phyloP scores from a whole-genome alignment of 2,113 vertebrate species.

The Salvator merianae region DNA sequence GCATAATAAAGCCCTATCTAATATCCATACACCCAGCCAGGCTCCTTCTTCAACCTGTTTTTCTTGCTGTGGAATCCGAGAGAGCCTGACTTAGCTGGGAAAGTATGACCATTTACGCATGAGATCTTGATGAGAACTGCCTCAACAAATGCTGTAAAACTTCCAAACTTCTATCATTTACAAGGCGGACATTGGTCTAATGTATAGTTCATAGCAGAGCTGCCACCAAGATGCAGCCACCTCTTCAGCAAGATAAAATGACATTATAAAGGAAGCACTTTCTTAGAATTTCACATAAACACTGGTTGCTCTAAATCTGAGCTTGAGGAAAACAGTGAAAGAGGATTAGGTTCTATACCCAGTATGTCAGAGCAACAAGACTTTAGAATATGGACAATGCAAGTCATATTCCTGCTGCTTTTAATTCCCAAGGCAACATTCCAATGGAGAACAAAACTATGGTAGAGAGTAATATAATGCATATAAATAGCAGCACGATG shows the following conservation, averaged over 20 bases:
- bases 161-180: conserved; percentile 44
- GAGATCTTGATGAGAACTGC: conserved; percentile 53
- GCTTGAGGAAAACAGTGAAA: no score
- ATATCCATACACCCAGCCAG: conserved; percentile 58
- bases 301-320: background rate
- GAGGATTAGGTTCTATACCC: no score
- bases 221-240: conserved; percentile 29
- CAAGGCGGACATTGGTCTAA: conserved; percentile 43
- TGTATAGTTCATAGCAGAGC: conserved; percentile 11
- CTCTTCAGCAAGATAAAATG: background rate
- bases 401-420: no score
- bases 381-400: no score
- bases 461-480: no score
- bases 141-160: conserved; percentile 47
- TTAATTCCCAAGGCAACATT: no score
- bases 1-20: conserved; percentile 68
- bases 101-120: conserved; percentile 38
- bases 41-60: conserved; percentile 54
- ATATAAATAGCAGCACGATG: no score
- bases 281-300: background rate
- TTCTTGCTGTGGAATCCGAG: conserved; percentile 44
- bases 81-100: conserved; percentile 30
- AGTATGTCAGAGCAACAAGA: no score
- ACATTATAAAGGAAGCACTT: background rate
- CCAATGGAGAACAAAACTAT: no score